These are phyloP conservation scores for Spisula solida DNA, from an alignment of 2,888 invertebrate species.

Conservation along the genomic window DNA sequence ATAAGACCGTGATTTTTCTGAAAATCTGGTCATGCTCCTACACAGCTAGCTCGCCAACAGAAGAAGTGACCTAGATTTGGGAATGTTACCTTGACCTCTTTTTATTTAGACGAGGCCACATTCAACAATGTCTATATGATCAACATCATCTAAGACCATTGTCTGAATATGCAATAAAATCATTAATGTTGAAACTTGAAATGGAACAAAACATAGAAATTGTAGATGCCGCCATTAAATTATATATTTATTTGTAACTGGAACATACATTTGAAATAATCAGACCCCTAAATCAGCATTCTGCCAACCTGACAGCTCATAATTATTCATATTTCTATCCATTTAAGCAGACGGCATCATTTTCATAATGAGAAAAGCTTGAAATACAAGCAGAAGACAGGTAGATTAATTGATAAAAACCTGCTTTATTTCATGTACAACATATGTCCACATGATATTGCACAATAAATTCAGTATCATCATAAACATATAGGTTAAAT, in stretches of 20 bases:
- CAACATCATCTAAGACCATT: background rate
- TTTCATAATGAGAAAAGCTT: background rate
- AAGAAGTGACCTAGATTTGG: too few relatives aligned
- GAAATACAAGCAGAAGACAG: constrained; percentile 25
- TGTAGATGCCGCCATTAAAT: background rate
- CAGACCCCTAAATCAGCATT: background rate
- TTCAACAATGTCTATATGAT: background rate
- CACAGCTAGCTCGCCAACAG: too few relatives aligned
- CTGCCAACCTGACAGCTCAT: background rate
- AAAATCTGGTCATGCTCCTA: too few relatives aligned
- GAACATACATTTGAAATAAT: background rate
- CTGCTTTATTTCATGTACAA: background rate
- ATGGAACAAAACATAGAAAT: background rate
- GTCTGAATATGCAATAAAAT: background rate
- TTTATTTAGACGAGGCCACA: background rate
- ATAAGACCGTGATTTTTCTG: too few relatives aligned
- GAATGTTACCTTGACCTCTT: background rate
- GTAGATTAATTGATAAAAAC: background rate
- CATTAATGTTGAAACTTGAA: background rate
- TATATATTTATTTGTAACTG: background rate
- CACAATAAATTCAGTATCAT: constrained; percentile 7
- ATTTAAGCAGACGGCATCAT: constrained; percentile 27
- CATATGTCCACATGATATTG: background rate
- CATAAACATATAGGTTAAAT: background rate
- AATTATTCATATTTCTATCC: constrained; percentile 26